Evolutionary conservation across 2,888 invertebrate species (phyloP).

Genomic region (Sericinus montela): DNA sequence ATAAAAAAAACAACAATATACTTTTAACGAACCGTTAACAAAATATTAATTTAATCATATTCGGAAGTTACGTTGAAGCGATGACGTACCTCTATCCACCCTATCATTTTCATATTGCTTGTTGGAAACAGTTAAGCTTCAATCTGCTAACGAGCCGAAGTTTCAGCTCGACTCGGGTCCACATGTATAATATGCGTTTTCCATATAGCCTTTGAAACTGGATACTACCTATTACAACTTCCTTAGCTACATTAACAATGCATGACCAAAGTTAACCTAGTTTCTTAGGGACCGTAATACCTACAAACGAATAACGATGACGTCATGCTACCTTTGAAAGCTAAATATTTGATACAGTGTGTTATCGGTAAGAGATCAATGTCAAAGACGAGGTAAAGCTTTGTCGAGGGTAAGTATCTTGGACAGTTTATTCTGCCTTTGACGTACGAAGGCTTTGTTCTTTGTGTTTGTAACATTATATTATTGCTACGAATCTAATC

Average conservation of each 20-base stretch:
- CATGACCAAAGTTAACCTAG: conserved; percentile 17
- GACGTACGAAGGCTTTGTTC: no score
- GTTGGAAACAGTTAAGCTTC: conserved; percentile 16
- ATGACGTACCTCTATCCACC: not conserved
- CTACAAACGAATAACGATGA: not conserved
- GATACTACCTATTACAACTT: conserved; percentile 24
- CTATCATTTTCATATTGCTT: conserved; percentile 4
- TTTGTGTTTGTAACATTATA: no score
- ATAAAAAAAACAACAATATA: no score
- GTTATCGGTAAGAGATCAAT: no score
- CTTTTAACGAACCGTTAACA: no score
- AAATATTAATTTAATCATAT: not conserved
- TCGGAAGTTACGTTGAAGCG: not conserved
- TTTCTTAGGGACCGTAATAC: conserved; percentile 9
- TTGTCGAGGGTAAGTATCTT: no score
- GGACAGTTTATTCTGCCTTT: no score
- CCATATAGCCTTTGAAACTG: conserved; percentile 9
- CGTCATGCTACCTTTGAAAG: not conserved
- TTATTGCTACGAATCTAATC: no score
- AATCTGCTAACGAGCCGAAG: conserved; percentile 18
- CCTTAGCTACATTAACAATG: conserved; percentile 23
- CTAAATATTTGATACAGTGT: not conserved
- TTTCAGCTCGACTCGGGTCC: not conserved
- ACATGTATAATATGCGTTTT: not conserved
- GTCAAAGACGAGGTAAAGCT: no score